Base-by-base conservation (phyloP, 1,140 invertebrate species). In the Pseudomyrmex cubaensis region DNA sequence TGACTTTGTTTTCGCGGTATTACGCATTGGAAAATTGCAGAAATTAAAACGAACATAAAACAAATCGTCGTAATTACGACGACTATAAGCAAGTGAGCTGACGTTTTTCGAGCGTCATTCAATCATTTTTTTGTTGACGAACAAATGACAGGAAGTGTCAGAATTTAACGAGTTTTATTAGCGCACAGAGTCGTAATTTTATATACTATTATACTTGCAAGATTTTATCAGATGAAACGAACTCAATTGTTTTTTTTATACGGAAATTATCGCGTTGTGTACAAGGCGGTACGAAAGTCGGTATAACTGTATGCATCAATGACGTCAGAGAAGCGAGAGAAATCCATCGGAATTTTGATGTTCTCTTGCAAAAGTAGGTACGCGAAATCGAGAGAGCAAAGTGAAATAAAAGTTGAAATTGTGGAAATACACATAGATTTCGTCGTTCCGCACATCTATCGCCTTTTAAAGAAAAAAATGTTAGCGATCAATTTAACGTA, bases 1-100 rank as follows among this genome's bases (percentile, higher is more conserved):
- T 57, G 50, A 56, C 50, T 2, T 69, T 77, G 75, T 77, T 77
- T 56, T 69, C n/a, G 12, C 52, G 22, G 44, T 15, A 44, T 2
- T 56, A 56, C 48, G 35, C 50, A 56, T 4, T 35, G 17, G 5
- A 25, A 69, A 69, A 48, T 69, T 52, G 13, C 48, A 13, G 5
- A 54, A 17, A 63, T 54, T 44, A 66, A 66, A 46, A 76, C 3
- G n/a, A 13, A 44, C 22, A 2, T 17, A 48, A 17, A 48, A 13
- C 63, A 17, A 66, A 66, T 20, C 13, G 10, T 35, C 35, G 35
- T 35, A 35, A 35, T 7, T 35, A 35, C 35, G 5, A 4, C 35
- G 35, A 35, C 7, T 35, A 1, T 35, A 7, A 35, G 35, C 25
- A 25, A 25, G 25, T 3, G 25, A 25, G 25, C 25, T 25, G 25